Base-by-base conservation (phyloP, 2,888 invertebrate genomes). In the Luperina nickerlii region DNA sequence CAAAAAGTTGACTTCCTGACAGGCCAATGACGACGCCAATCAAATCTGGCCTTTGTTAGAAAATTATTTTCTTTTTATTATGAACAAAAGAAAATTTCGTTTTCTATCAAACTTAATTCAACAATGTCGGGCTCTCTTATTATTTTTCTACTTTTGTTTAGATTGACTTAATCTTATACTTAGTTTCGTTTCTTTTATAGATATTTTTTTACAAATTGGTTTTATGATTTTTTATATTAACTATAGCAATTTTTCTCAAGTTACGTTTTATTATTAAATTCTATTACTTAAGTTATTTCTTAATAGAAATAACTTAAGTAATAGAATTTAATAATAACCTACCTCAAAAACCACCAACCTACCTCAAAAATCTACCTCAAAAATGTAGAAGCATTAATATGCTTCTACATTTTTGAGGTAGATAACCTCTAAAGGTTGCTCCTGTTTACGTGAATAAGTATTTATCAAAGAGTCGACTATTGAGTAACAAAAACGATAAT, bases 101-200 rank as follows among this genome's bases (percentile, higher is more conserved):
- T 90, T 92, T 92, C 90, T 90, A 89, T 91, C 87, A 91, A 91
- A 92, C 88, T 90, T 92, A 92, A 93, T 93, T 92, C 92, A 87
- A 86, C 87, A 90, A 91, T 92, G 89, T 90, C 81, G 82, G 88
- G 79, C 89, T 84, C 81, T 85, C 75, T 79, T 81, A 79, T 89
- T 88, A 87, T 89, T 83, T 89, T 86, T 85, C 78, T 81, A 87
- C 88, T 83, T 87, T 88, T 87, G 84, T 85, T 90, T 90, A 87
- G 84, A 90, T 91, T 90, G 87, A 83, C 78, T 89, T 87, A 85
- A 78, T 78, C 74, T 71, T 57, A 73, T 71, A 76, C 42, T 84
- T 51, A 69, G 75, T 80, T 84, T 80, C 72, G 27, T 79, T 84
- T 68, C 83, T 74, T 69, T 66, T 5, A 83, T 13, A 75, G 45